phyloP scores from a whole-genome alignment of 1,140 invertebrate species.

The Geopemphigus sp. region DNA sequence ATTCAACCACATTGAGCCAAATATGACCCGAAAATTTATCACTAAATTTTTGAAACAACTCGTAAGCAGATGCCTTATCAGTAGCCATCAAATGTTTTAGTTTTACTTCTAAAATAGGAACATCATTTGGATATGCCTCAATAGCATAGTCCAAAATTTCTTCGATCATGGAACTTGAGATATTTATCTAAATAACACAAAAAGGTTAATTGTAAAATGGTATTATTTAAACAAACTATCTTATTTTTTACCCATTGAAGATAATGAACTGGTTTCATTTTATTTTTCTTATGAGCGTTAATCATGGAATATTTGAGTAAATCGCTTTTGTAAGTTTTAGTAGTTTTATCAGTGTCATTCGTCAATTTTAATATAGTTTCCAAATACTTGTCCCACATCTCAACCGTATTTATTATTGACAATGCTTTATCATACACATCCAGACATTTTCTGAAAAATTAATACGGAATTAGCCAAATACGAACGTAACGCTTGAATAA shows the following conservation, averaged over 20 bases:
- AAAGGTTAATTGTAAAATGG: background rate
- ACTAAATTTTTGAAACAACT: background rate
- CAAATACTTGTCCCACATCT: slow-evolving; percentile 37
- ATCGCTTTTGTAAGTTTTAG: slow-evolving; percentile 17
- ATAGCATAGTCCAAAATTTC: background rate
- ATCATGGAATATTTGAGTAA: slow-evolving; percentile 20
- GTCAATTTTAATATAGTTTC: slow-evolving; percentile 6
- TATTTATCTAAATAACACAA: slow-evolving; percentile 6
- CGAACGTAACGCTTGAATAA: background rate
- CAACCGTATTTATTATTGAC: slow-evolving; percentile 7
- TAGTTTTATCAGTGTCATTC: background rate
- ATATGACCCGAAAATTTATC: background rate
- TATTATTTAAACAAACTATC: background rate
- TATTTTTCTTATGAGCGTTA: slow-evolving; percentile 34
- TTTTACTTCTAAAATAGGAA: slow-evolving; percentile 6
- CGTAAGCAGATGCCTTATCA: background rate
- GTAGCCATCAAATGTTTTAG: background rate
- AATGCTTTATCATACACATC: slow-evolving; percentile 20
- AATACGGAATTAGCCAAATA: too few relatives aligned
- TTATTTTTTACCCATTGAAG: slow-evolving; percentile 13
- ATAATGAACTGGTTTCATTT: slow-evolving; percentile 29
- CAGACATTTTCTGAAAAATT: slow-evolving; percentile 36
- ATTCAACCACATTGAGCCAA: background rate
- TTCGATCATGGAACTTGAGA: background rate
- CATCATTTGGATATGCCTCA: slow-evolving; percentile 4